phyloP scores from a whole-genome alignment of 2,888 invertebrate genomes.

The Priapulus caudatus region DNA sequence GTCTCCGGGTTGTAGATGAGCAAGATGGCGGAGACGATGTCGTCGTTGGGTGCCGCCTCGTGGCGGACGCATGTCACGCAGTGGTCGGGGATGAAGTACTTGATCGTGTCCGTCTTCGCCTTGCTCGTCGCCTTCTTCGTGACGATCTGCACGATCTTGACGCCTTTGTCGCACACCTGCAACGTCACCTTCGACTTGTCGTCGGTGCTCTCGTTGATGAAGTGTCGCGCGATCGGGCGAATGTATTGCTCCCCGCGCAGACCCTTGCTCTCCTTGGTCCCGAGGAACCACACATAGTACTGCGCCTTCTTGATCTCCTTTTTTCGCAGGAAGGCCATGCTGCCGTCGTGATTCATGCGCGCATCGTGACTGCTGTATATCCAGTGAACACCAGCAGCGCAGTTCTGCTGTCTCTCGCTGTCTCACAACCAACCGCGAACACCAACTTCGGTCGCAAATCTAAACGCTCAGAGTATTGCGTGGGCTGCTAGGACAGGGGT shows the following conservation, averaged over 20 bases:
- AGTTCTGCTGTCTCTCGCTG: too few relatives aligned
- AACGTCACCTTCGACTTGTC: conserved; percentile 10
- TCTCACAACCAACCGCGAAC: too few relatives aligned
- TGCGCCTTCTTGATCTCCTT: conserved; percentile 36
- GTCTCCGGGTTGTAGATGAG: conserved; percentile 86
- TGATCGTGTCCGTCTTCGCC: conserved; percentile 50
- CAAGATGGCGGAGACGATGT: conserved; percentile 83
- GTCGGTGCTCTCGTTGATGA: conserved; percentile 58
- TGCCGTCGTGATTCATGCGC: too few relatives aligned
- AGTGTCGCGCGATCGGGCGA: conserved; percentile 65
- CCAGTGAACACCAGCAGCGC: too few relatives aligned
- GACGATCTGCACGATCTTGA: conserved; percentile 79
- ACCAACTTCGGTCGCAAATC: too few relatives aligned
- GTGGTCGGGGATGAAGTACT: conserved; percentile 86
- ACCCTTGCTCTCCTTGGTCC: conserved; percentile 85
- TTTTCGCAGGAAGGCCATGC: conserved; percentile 25
- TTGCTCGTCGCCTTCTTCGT: conserved; percentile 37
- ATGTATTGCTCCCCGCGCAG: conserved; percentile 70
- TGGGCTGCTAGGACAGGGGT: too few relatives aligned
- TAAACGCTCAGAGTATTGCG: too few relatives aligned
- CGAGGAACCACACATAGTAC: conserved; percentile 56
- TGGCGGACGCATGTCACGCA: conserved; percentile 82
- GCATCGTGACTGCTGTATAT: too few relatives aligned
- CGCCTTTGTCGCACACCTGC: conserved; percentile 60
- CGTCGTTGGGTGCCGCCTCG: conserved; percentile 52